Conservation (phyloP, 2,113 vertebrate genomes). For the Ochotona curzoniae region DNA sequence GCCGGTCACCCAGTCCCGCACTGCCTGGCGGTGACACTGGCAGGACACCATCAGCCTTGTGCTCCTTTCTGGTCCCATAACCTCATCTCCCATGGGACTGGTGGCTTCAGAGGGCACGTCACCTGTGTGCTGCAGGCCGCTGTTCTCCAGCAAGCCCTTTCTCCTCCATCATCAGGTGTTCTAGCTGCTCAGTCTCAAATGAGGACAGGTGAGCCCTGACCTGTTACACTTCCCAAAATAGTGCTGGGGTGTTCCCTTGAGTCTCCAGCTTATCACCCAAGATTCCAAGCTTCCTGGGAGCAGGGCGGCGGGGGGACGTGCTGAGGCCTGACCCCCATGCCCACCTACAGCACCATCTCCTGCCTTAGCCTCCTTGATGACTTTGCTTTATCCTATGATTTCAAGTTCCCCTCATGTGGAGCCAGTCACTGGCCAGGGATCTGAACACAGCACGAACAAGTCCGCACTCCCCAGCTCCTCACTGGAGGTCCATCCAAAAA, state of each 20-base stretch:
- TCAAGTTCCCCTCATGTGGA: neutral
- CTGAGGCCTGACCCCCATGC: neutral
- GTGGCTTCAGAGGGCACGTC: neutral
- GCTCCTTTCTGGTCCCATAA: neutral
- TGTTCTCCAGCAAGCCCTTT: neutral
- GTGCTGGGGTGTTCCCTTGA: neutral
- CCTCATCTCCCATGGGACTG: neutral
- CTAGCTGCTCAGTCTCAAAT: neutral
- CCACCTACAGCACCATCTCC: neutral
- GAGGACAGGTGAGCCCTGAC: neutral
- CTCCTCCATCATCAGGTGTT: neutral
- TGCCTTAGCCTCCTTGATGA: neutral
- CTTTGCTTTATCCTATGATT: neutral
- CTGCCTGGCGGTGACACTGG: neutral
- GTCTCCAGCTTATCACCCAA: neutral
- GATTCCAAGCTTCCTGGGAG: neutral
- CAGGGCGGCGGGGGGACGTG: no score
- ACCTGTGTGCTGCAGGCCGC: no score
- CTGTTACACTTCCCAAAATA: neutral
- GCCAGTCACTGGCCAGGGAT: neutral
- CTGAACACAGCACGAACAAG: neutral
- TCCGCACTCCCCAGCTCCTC: neutral
- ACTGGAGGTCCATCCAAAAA: neutral
- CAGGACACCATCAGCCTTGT: neutral
- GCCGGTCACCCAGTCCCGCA: no score